Evolutionary conservation across 2,888 invertebrate genomes (phyloP).

Genomic region (Tetragnatha montana): DNA sequence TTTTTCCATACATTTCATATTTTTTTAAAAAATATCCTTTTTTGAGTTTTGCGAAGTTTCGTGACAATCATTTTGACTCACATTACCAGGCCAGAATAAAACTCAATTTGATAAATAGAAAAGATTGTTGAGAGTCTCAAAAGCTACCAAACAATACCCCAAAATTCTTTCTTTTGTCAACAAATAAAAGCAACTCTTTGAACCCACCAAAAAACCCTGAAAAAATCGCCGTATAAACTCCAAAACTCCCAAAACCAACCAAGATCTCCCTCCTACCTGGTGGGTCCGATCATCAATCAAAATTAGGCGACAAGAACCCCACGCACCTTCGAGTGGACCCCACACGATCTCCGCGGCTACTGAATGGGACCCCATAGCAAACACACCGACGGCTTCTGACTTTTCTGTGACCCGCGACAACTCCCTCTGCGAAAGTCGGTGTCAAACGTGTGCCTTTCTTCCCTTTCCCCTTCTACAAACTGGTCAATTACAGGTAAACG

Average conservation of each 20-base stretch:
- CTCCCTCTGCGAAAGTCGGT: constrained; percentile 5
- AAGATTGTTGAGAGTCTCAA: too few species aligned
- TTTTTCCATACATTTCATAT: too few species aligned
- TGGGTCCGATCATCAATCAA: constrained; percentile 68
- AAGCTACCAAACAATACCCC: too few species aligned
- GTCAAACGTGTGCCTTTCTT: constrained; percentile 16
- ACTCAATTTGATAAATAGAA: too few species aligned
- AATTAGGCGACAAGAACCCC: constrained; percentile 65
- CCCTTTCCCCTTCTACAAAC: constrained; percentile 54
- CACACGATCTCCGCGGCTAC: constrained; percentile 48
- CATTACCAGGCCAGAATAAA: too few species aligned
- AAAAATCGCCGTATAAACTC: too few species aligned
- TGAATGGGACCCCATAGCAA: constrained; percentile 12
- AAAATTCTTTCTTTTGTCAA: too few species aligned
- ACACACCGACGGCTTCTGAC: constrained; percentile 6
- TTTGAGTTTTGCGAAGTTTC: too few species aligned
- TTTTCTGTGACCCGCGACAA: background rate
- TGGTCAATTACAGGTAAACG: constrained; percentile 63
- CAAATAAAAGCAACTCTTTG: too few species aligned
- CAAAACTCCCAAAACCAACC: background rate
- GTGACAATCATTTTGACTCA: too few species aligned
- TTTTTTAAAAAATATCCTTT: too few species aligned
- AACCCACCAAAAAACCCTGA: background rate
- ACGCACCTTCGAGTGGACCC: constrained; percentile 56
- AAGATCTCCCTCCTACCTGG: constrained; percentile 41